These are phyloP conservation scores for Echiichthys vipera DNA, from an alignment of 2,797 vertebrate species.

Conservation along the genomic window DNA sequence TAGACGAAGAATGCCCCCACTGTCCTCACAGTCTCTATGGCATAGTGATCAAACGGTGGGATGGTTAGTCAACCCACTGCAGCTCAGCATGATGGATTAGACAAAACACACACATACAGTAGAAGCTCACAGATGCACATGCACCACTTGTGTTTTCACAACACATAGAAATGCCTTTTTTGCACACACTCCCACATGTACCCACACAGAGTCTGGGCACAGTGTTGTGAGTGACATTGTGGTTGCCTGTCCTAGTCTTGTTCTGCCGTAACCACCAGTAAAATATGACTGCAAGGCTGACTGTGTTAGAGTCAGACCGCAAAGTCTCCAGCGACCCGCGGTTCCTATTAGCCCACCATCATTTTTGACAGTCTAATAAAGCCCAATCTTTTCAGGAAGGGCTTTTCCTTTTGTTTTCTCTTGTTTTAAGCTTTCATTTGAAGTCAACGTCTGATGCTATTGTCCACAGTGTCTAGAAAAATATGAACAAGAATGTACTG, in stretches of 20 bases:
- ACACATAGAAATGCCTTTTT: conserved; percentile 6
- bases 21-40: conserved; percentile 34
- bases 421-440: conserved; percentile 48
- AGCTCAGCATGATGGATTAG: conserved; percentile 18
- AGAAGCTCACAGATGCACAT: conserved; percentile 18
- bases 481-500: conserved; percentile 56
- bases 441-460: conserved; percentile 60
- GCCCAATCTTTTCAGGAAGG: conserved; percentile 57
- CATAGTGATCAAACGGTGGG: conserved; percentile 37
- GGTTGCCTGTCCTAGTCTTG: conserved; percentile 57
- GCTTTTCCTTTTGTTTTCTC: conserved; percentile 69
- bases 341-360: conserved; percentile 72
- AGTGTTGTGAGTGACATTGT: conserved; percentile 59
- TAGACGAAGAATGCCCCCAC: conserved; percentile 40
- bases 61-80: conserved; percentile 26
- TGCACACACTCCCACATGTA: conserved; percentile 6
- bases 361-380: conserved; percentile 77
- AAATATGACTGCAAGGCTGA: conserved; percentile 32
- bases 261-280: conserved; percentile 53
- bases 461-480: conserved; percentile 63
- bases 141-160: conserved; percentile 5
- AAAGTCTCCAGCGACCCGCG: conserved; percentile 60
- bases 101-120: conserved; percentile 22
- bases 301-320: conserved; percentile 58
- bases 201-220: conserved; percentile 42